phyloP scores from a whole-genome alignment of 2,888 invertebrate genomes.

The Thymelicus acteon region DNA sequence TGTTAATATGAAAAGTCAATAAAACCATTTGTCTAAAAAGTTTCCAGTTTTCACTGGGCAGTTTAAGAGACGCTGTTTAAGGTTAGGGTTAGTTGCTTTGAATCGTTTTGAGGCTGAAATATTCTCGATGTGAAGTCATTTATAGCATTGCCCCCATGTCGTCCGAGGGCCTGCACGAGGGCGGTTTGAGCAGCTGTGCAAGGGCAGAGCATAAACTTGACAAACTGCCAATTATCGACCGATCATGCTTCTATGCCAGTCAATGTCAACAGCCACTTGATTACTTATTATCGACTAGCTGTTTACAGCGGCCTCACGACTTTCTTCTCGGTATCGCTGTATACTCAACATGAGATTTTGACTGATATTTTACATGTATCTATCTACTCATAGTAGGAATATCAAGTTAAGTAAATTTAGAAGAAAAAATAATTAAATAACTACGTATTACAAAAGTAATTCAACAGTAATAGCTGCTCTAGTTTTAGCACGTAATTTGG shows the following conservation, averaged over 20 bases:
- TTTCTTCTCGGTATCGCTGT: slow-evolving; percentile 9
- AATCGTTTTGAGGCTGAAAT: not conserved
- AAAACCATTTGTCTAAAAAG: not conserved
- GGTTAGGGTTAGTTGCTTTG: not conserved
- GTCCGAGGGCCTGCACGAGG: slow-evolving; percentile 11
- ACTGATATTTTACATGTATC: not conserved
- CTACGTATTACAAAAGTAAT: too few species aligned
- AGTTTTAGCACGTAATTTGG: too few species aligned
- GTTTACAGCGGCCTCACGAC: slow-evolving; percentile 15
- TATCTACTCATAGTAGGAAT: too few species aligned
- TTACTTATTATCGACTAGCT: slow-evolving; percentile 38
- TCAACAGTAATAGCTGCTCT: too few species aligned
- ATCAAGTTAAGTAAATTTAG: too few species aligned
- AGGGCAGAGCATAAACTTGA: slow-evolving; percentile 68
- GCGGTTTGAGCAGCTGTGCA: slow-evolving; percentile 47
- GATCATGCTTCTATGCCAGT: slow-evolving; percentile 55
- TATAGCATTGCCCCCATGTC: slow-evolving; percentile 1
- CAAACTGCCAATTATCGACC: slow-evolving; percentile 75
- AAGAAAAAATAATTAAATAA: too few species aligned
- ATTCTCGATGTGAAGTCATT: not conserved
- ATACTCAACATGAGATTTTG: slow-evolving; percentile 7
- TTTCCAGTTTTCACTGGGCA: too few species aligned
- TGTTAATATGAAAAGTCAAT: not conserved
- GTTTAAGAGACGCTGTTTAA: not conserved
- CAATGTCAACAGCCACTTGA: slow-evolving; percentile 70